Evolutionary conservation across 1,140 invertebrate genomes (phyloP), one percentile per base, ranked within the genome.

Genomic region (Nautilus pompilius): DNA sequence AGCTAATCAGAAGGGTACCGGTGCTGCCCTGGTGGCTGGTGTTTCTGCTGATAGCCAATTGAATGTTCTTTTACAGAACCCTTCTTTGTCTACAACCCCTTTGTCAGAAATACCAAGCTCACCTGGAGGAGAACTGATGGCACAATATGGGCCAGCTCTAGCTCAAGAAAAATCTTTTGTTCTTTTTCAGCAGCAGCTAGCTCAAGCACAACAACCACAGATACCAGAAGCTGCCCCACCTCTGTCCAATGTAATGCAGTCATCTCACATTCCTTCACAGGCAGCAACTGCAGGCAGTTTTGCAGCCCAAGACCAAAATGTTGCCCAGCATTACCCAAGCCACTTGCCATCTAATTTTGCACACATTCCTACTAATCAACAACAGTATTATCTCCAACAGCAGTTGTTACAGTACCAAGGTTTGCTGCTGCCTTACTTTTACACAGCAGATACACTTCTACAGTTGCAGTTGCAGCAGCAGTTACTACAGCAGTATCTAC

Each of bases 181-280:
- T n/a, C n/a, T n/a, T n/a, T n/a, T n/a, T n/a, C n/a, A n/a, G n/a
- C n/a, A n/a, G n/a, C n/a, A n/a, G n/a, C n/a, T n/a, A n/a, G n/a
- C n/a, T n/a, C n/a, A n/a, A n/a, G n/a, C n/a, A n/a, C 63, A 66
- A 22, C 72, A 66, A 53, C 61, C 65, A 0, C 68, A 70, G 30
- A 15, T 34, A 33, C 61, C 56, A 13, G 36, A 60, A 51, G 48
- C 58, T 5, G 33, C 41, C 17, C 32, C 6, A 55, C 61, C 62
- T 45, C 22, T 32, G 30, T 32, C 20, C 13, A 32, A 3, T 17
- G 15, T n/a, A 17, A 57, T 3, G 3, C 28, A 20, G 22, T 13
- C 26, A 20, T 51, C 59, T 32, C 15, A 48, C 29, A 60, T 24
- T 32, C 15, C 29, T 24, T 24, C 26, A 34, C 34, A 32, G 41